These are phyloP conservation scores for Hippoglossus stenolepis DNA, from an alignment of 2,113 vertebrate genomes.

Conservation along the genomic window DNA sequence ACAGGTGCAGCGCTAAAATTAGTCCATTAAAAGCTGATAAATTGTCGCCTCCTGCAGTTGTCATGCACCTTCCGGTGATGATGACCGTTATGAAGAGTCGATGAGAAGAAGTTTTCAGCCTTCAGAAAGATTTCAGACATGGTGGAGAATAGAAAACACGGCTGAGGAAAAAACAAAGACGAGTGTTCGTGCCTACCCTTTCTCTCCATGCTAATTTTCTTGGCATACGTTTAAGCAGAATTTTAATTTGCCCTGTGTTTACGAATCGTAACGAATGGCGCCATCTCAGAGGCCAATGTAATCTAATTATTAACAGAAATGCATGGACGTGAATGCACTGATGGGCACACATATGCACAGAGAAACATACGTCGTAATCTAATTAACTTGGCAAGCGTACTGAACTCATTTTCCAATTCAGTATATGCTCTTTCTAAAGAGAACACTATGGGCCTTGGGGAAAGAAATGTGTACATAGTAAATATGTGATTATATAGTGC, in stretches of 20 bases:
- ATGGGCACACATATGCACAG: constrained; percentile 37
- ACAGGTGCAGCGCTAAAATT: not conserved
- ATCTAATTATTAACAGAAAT: constrained; percentile 75
- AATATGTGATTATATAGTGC: constrained; percentile 42
- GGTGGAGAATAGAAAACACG: constrained; percentile 29
- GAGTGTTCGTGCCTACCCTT: constrained; percentile 35
- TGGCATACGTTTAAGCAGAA: constrained; percentile 64
- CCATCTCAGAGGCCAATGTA: constrained; percentile 70
- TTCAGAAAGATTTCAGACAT: constrained; percentile 27
- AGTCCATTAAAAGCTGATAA: not conserved
- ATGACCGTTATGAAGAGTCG: not conserved
- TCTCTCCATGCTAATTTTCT: constrained; percentile 67
- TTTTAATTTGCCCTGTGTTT: constrained; percentile 74
- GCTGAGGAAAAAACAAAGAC: constrained; percentile 16
- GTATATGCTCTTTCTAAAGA: constrained; percentile 54
- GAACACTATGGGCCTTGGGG: constrained; percentile 18
- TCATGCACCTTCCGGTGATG: not conserved
- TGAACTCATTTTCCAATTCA: constrained; percentile 52
- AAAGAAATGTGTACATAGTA: constrained; percentile 49
- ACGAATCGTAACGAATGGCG: constrained; percentile 67
- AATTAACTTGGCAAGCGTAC: constrained; percentile 63
- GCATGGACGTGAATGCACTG: constrained; percentile 49
- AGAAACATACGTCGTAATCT: constrained; percentile 56
- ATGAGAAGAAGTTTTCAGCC: constrained; percentile 12
- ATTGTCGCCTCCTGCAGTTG: not conserved